Evolutionary conservation across 2,888 invertebrate species (phyloP), one percentile per base, ranked within the genome.

Genomic region (Endotricha flammealis): DNA sequence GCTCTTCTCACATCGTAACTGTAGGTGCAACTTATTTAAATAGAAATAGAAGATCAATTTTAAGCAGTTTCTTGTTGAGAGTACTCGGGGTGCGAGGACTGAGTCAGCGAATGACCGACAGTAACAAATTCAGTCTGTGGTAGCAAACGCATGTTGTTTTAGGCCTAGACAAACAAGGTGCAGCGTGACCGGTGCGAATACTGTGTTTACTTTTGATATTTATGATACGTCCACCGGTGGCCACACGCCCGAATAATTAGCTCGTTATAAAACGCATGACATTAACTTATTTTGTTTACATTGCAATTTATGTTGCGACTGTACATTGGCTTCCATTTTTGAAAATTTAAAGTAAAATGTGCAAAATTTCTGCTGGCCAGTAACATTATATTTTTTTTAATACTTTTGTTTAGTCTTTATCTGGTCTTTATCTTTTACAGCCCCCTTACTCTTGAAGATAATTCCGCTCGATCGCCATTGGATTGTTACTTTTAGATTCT

Each of bases 141-240:
- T 71, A 75, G 76, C 82, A 82, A 77, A 81, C 81, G 75, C 75
- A 63, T 86, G 86, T 86, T 86, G 83, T 82, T 86, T 86, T 83
- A 86, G 85, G 85, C 71, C 75, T 70, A 62, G 49, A 59, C 78
- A 86, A 85, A 86, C 85, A 85, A 46, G 60, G 61, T 68, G 77
- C 80, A 79, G 72, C 77, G 71, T 79, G 82, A 79, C 83, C 80
- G 74, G 70, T 77, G 79, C 79, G 80, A 80, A 83, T 75, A 71
- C 72, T 50, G 59, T 85, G 85, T 86, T 85, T 85, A 65, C 72
- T 55, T 64, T 66, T 61, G 62, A 82, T 85, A 85, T 85, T 86
- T 85, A 86, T 83, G 76, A 74, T 70, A 70, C 69, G 54, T 52
- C 58, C 64, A 60, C 46, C 54, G 58, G 59, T 66, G 72, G 68